Base-by-base conservation (phyloP, 2,797 vertebrate genomes). In the Helarctos malayanus region DNA sequence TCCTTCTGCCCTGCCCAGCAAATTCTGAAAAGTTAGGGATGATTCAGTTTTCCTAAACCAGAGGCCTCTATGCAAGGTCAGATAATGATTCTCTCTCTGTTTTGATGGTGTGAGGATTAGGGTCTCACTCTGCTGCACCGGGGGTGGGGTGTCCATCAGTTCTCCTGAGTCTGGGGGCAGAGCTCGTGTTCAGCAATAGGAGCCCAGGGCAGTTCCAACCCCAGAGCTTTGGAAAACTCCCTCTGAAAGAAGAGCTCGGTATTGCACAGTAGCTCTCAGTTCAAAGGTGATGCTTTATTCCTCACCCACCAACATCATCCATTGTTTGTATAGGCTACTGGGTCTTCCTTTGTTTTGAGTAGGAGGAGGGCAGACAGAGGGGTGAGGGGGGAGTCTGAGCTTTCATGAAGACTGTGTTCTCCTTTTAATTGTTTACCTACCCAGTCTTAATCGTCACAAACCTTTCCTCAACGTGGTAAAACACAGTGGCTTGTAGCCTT, bases 391-490 rank as follows among this genome's bases (percentile, higher is more conserved):
- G 35, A 61, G 14, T 47, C 15, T 73, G 63, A 1, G 14, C 98
- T 98, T 97, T 83, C 86, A 94, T 49, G 21, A 90, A 98, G 54
- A 59, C 47, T 81, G 12, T 35, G 19, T 25, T 97, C 68, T 97
- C 21, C 73, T 97, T 97, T 87, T 91, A 23, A 9, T 97, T 97
- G 32, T 93, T 97, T 97, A 65, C 49, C 13, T 9, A 14, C 52
- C 57, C 86, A 88, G 95, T 86, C 65, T 98, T 97, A 97, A 97
- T 97, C 76, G 47, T 91, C 41, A 76, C 7, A 91, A 78, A 57
- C 6, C 80, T 95, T 98, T 91, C 91, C 68, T 79, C 86, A 95
- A 69, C 56, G 88, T 91, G 1, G 1, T 81, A 87, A 98, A 98
- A 97, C 56, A 95, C 3, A 92, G 89, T 93, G 76, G 68, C 73